Base-by-base conservation (phyloP, 1,140 invertebrate genomes). In the Aphelinus certus region DNA sequence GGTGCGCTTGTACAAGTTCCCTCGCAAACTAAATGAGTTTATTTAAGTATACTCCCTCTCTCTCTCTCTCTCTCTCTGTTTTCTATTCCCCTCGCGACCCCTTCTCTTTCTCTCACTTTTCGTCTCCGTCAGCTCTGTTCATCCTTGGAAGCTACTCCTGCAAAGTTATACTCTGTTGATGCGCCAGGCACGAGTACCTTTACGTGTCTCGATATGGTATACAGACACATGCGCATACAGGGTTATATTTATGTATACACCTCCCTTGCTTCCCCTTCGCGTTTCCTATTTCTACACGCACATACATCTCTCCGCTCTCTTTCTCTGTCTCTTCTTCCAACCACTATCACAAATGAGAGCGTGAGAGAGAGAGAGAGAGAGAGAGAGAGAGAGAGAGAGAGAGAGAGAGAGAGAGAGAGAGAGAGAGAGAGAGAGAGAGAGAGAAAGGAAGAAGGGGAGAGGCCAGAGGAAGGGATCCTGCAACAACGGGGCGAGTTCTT, bases 1-100 rank as follows among this genome's bases (percentile, higher is more conserved):
- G 48, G 7, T 53, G n/a, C 51, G 57, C 46, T 26, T n/a, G 58
- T 53, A 3, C 61, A 57, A 69, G 58, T 75, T 70, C 51, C 60
- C 66, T 61, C 61, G 79, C 78, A 73, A 80, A 80, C 83, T 83
- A 84, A 85, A 83, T 83, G 84, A 85, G 84, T 85, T 85, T 85
- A 85, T 86, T 86, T 85, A 85, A 86, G 83, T 86, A 61, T 71
- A 26, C 62, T 55, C 62, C 72, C 61, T 45, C 69, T 46, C 67
- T 58, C 57, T 61, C 57, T 55, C 47, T 48, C 68, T 74, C 66
- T 71, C 71, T 57, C 72, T 45, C 26, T 55, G 58, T 62, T 75
- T 66, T 68, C 46, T 58, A 55, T 65, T 48, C 67, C 46, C 7
- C 64, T 72, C 46, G 53, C 70, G 2, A 48, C 67, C 71, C 72